These are phyloP conservation scores for Ursus arctos DNA, from an alignment of 2,113 vertebrate species.

Conservation along the genomic window DNA sequence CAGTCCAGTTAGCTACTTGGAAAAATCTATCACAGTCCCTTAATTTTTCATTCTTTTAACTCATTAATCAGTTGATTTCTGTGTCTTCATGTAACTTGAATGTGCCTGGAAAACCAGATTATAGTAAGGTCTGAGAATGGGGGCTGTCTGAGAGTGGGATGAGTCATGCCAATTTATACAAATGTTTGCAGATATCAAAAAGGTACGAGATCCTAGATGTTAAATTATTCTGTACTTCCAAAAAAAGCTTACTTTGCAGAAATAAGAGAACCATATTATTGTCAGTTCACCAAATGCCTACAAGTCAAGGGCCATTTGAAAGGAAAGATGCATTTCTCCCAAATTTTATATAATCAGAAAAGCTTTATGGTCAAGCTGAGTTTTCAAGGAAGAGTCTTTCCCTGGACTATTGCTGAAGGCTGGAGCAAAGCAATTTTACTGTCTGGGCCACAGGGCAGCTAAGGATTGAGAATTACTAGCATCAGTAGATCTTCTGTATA, in stretches of 20 bases:
- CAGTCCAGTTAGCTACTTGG: neutral
- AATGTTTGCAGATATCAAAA: neutral
- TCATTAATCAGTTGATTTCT: neutral
- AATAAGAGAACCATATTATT: neutral
- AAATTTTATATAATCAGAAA: neutral
- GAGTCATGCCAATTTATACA: neutral
- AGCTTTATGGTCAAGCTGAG: neutral
- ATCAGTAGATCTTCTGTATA: neutral
- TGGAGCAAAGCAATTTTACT: neutral
- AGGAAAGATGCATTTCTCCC: neutral
- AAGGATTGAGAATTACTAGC: neutral
- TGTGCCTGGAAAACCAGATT: neutral
- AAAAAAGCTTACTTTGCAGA: neutral
- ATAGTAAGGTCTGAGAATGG: neutral
- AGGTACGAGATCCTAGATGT: neutral
- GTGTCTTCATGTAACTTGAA: neutral
- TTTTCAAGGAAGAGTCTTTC: neutral
- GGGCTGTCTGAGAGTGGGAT: neutral
- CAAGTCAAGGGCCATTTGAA: neutral
- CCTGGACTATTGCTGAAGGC: neutral
- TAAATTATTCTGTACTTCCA: conserved; percentile 9
- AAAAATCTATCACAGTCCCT: neutral
- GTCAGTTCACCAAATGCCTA: neutral
- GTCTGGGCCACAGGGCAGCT: neutral
- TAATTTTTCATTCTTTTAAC: neutral